Evolutionary conservation across 2,797 vertebrate genomes (phyloP), one percentile per base, ranked within the genome.

Genomic region (Hipposideros larvatus): DNA sequence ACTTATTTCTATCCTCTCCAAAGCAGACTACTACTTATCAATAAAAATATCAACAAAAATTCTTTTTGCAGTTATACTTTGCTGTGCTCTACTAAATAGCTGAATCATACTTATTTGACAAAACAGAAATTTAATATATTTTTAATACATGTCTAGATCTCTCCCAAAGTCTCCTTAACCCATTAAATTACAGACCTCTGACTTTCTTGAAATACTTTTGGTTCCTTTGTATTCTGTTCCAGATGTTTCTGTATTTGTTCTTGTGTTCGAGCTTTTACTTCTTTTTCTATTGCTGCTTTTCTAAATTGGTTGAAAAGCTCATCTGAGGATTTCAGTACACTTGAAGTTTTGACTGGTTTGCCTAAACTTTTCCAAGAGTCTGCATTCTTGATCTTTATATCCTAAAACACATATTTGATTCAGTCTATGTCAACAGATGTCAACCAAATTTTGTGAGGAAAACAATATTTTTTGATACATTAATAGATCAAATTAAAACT

Each of bases 301-400:
- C 98, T 99, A 96, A 99, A 99, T 37, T 99, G 98, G 96, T 99
- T 99, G 98, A 99, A 99, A 96, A 98, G 99, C 95, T 99, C 99
- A 87, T 98, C 99, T 10, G 99, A 99, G 1, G 99, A 98, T 97
- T 99, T 99, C 94, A 99, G 98, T 0, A 98, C 91, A 87, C 98
- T 78, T 11, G 99, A 97, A 73, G 97, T 89, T 78, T 97, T 96
- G 9, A 98, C 98, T 0, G 97, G 97, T 97, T 98, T 99, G 95
- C 98, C 99, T 71, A 99, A 98, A 95, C 87, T 99, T 37, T 98
- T 98, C 99, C 99, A 99, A 34, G 99, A 99, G 94, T 98, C 98
- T 2, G 97, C 98, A 91, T 99, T 99, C 98, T 99, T 99, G 85
- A 99, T 88, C 90, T 98, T 98, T 94, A 99, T 98, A 68, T 99